These are phyloP conservation scores for Arenicola marina DNA, from an alignment of 2,888 invertebrate species.

Conservation along the genomic window DNA sequence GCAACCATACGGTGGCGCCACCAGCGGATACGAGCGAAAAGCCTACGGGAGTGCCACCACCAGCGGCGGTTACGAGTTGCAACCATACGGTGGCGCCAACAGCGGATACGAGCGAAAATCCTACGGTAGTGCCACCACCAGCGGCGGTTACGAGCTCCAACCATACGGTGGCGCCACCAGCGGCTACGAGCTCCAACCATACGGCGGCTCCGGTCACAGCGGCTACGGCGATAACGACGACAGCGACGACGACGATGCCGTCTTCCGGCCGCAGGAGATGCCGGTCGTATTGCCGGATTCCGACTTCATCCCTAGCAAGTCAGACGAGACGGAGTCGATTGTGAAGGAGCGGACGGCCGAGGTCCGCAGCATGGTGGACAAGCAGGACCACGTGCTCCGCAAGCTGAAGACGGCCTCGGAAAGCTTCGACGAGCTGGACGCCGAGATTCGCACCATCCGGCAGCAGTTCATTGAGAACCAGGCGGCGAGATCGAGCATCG, in stretches of 20 bases:
- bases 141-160: too few relatives aligned
- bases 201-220: too few relatives aligned
- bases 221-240: slow-evolving; percentile 9
- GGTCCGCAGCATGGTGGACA: slow-evolving; percentile 17
- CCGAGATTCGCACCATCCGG: slow-evolving; percentile 17
- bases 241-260: slow-evolving; percentile 3
- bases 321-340: slow-evolving; percentile 15
- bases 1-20: too few relatives aligned
- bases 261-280: too few relatives aligned
- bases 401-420: slow-evolving; percentile 13
- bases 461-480: slow-evolving; percentile 18
- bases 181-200: too few relatives aligned
- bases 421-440: slow-evolving; percentile 21
- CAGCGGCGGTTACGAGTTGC: too few relatives aligned
- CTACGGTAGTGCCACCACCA: too few relatives aligned
- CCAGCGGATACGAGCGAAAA: too few relatives aligned
- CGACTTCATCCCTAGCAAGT: slow-evolving; percentile 12
- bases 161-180: too few relatives aligned
- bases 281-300: slow-evolving; percentile 12
- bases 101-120: too few relatives aligned
- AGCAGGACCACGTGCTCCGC: slow-evolving; percentile 11
- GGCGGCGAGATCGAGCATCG: slow-evolving; percentile 6
- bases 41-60: too few relatives aligned
- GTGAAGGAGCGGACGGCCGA: slow-evolving; percentile 13
- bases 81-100: too few relatives aligned